A percentile compares a stretch with the other conserved stretches of the same genome.
phyloP scores from a whole-genome alignment of 2,888 invertebrate genomes.

The Epistrophella euchroma region DNA sequence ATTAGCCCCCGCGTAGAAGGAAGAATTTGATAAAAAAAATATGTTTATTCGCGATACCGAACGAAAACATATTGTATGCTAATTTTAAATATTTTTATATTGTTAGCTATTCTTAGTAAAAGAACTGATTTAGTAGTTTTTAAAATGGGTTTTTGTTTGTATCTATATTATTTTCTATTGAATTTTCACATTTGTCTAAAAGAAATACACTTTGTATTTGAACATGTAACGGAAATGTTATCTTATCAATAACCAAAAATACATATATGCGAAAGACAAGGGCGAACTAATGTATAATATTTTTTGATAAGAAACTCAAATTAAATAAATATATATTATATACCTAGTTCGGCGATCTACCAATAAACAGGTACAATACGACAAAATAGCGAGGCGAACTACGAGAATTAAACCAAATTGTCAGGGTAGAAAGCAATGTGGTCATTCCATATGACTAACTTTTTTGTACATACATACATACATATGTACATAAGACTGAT shows the following conservation, averaged over 20 bases:
- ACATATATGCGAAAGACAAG: too few species aligned
- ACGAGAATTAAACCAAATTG: too few species aligned
- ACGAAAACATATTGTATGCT: neutral
- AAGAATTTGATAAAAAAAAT: constrained; percentile 25
- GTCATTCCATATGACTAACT: too few species aligned
- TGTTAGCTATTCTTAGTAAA: neutral
- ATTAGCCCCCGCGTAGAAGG: constrained; percentile 26
- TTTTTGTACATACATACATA: too few species aligned
- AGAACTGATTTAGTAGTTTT: neutral
- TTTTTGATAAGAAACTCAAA: too few species aligned
- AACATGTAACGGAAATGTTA: neutral
- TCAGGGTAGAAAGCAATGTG: too few species aligned
- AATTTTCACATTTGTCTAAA: neutral
- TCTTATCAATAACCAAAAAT: neutral
- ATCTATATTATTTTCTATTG: constrained; percentile 17
- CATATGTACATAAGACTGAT: too few species aligned
- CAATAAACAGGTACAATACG: too few species aligned
- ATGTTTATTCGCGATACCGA: neutral
- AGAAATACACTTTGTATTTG: neutral
- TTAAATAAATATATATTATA: too few species aligned
- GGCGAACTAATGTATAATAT: too few species aligned
- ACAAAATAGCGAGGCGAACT: too few species aligned
- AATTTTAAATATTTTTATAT: neutral
- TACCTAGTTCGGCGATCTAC: too few species aligned
- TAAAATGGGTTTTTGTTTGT: neutral